Evolutionary conservation across 2,113 vertebrate genomes (phyloP).

Genomic region (Trogon melanurus): DNA sequence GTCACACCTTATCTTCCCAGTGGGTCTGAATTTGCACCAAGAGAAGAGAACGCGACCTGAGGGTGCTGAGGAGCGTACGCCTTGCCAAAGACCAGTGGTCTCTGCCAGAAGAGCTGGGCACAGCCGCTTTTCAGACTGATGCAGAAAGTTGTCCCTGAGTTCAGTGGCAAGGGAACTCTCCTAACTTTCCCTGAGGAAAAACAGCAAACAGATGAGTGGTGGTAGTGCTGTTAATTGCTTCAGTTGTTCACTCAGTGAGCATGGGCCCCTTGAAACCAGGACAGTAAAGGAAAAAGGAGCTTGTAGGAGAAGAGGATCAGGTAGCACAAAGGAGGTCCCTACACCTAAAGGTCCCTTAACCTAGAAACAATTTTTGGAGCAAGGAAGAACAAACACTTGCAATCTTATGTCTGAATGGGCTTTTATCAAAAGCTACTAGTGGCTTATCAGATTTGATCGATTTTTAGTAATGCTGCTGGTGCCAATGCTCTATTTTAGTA

Average conservation of each 20-base stretch:
- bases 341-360: not conserved
- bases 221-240: not conserved
- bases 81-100: not conserved
- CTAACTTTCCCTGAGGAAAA: not conserved
- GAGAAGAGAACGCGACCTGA: not conserved
- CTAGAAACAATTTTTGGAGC: not conserved
- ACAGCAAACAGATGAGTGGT: not conserved
- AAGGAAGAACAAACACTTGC: not conserved
- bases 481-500: not conserved
- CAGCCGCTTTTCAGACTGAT: not conserved
- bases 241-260: not conserved
- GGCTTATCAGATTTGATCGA: not conserved
- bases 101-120: not conserved
- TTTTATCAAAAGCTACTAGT: not conserved
- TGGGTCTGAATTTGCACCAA: not conserved
- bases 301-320: not conserved
- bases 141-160: not conserved
- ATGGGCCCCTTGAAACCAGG: fast-evolving
- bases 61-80: not conserved
- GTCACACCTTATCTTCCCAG: not conserved
- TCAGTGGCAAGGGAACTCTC: not conserved
- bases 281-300: not conserved
- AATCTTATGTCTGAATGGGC: not conserved
- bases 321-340: fast-evolving
- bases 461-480: not conserved